A percentile compares a stretch with the other conserved stretches of the same genome.
Evolutionary conservation across 2,797 vertebrate genomes (phyloP).

Genomic region (Morelia viridis): DNA sequence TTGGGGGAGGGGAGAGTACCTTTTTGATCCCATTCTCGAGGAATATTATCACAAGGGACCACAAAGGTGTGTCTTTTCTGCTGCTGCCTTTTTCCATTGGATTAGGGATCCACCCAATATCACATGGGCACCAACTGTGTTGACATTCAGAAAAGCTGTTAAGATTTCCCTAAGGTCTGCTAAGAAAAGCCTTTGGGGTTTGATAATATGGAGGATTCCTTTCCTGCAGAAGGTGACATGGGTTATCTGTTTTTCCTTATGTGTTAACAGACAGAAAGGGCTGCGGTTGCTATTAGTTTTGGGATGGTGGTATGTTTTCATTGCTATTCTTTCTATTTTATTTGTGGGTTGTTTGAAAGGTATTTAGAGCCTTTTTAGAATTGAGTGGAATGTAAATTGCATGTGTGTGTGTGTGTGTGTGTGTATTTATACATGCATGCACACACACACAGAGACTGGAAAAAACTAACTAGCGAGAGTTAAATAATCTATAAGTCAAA

Average conservation of each 20-base stretch:
- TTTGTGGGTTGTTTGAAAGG: neutral
- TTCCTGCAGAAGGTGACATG: neutral
- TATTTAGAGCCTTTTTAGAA: neutral
- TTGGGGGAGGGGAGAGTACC: neutral
- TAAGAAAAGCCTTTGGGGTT: neutral
- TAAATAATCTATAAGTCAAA: neutral
- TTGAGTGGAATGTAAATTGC: neutral
- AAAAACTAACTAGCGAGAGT: neutral
- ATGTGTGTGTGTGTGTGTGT: neutral
- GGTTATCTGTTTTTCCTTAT: neutral
- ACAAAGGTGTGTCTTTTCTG: neutral
- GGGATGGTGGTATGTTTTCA: neutral
- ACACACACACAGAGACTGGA: no score
- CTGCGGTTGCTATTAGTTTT: neutral
- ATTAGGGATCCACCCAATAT: neutral
- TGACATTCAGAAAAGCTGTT: neutral
- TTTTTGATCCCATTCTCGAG: neutral
- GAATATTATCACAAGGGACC: neutral
- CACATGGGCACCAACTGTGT: neutral
- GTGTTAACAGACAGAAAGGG: neutral
- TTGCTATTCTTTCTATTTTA: neutral
- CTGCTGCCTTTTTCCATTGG: neutral
- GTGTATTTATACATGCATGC: no score
- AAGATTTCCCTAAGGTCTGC: neutral
- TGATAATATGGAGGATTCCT: neutral